phyloP scores from a whole-genome alignment of 2,797 vertebrate species.

The Pelochelys cantorii region DNA sequence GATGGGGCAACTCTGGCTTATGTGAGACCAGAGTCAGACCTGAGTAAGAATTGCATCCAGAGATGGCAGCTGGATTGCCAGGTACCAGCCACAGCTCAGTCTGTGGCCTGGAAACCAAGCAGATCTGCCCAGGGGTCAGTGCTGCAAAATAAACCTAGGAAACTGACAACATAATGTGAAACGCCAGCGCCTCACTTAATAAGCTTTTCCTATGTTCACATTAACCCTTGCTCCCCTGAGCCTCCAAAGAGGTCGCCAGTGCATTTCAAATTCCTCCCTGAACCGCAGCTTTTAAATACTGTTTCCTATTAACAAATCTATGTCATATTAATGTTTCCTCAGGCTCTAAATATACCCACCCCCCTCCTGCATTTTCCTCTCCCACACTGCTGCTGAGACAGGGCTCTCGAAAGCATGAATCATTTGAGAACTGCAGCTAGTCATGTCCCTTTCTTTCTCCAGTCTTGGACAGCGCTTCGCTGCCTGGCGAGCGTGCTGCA shows the following conservation, averaged over 20 bases:
- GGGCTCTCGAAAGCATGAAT: neutral
- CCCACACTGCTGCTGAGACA: neutral
- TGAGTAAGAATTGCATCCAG: neutral
- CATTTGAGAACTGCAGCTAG: neutral
- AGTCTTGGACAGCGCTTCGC: neutral
- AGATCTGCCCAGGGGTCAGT: fast-evolving
- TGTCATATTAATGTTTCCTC: neutral
- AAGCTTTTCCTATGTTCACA: neutral
- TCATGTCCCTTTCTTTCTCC: neutral
- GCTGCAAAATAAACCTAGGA: fast-evolving
- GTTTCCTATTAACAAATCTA: neutral
- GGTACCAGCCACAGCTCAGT: fast-evolving
- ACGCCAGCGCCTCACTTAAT: neutral
- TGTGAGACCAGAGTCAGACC: neutral
- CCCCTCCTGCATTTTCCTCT: neutral
- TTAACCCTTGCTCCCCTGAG: neutral
- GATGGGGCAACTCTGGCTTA: neutral
- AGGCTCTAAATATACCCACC: neutral
- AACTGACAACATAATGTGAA: fast-evolving
- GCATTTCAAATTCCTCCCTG: fast-evolving
- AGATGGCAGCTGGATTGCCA: fast-evolving
- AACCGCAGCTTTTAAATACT: neutral
- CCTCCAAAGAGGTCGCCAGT: neutral
- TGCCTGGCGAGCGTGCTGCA: neutral
- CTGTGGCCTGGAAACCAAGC: fast-evolving